These are phyloP conservation scores for Argyrosomus japonicus DNA, from an alignment of 2,113 vertebrate species.

Conservation along the genomic window DNA sequence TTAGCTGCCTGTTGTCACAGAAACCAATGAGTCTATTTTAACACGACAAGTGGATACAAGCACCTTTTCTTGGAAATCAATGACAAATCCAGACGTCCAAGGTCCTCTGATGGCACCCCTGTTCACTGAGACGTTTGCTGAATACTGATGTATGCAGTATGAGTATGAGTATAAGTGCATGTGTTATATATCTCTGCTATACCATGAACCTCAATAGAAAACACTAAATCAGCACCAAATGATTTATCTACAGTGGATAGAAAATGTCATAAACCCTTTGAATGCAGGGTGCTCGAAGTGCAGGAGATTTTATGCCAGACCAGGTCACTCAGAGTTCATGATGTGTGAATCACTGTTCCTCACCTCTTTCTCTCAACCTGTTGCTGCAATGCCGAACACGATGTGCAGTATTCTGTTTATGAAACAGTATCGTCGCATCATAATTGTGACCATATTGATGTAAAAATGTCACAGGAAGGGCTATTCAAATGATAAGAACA, in stretches of 20 bases:
- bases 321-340: conserved; percentile 51
- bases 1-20: conserved; percentile 58
- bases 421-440: not conserved
- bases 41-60: conserved; percentile 1
- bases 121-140: not conserved
- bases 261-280: not conserved
- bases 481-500: not conserved
- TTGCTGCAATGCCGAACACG: not conserved
- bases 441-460: not conserved
- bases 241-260: not conserved
- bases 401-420: not conserved
- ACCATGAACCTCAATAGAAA: not conserved
- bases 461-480: not conserved
- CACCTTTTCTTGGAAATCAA: conserved; percentile 51
- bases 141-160: not conserved
- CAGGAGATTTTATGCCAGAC: conserved; percentile 1
- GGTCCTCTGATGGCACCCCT: conserved; percentile 11
- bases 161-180: no score
- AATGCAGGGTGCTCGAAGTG: conserved; percentile 19
- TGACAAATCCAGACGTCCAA: conserved; percentile 29
- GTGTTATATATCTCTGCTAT: not conserved
- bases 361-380: conserved; percentile 25
- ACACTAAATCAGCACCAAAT: not conserved
- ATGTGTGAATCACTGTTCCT: conserved; percentile 31
- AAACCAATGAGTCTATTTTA: conserved; percentile 47